Conservation (phyloP, 1,140 invertebrate genomes). For the Cydia strobilella region DNA sequence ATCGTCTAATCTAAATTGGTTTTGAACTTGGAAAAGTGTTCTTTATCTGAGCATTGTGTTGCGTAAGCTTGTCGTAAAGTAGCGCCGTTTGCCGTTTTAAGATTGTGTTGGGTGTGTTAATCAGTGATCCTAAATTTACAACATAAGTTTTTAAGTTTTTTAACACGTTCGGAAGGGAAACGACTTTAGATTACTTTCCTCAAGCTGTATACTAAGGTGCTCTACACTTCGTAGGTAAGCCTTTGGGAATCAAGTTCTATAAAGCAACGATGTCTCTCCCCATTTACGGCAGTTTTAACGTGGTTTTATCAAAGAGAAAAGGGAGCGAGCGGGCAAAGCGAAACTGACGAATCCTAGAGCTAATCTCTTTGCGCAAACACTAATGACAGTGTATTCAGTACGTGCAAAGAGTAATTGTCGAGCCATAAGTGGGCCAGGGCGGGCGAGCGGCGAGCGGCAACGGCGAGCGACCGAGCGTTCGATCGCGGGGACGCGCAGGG, state of each 20-base stretch:
- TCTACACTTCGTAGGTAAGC: not conserved
- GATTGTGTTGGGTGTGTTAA: not conserved
- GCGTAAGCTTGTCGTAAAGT: not conserved
- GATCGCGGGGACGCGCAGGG: slow-evolving; percentile 71
- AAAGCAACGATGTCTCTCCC: not conserved
- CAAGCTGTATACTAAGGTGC: too few species aligned
- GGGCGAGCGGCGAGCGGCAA: slow-evolving; percentile 37
- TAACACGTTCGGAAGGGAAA: not conserved
- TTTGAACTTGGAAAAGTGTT: not conserved
- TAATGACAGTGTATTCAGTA: slow-evolving; percentile 17
- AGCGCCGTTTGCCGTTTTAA: not conserved
- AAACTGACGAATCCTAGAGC: slow-evolving; percentile 1
- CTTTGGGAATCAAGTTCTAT: not conserved
- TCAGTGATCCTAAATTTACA: not conserved
- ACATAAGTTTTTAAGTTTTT: not conserved
- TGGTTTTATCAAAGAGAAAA: not conserved
- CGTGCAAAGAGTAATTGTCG: slow-evolving; percentile 53
- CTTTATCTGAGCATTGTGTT: slow-evolving; percentile 5
- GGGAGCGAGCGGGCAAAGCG: not conserved
- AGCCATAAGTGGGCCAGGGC: slow-evolving; percentile 51
- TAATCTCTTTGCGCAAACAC: slow-evolving; percentile 18
- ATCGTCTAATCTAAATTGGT: slow-evolving; percentile 5
- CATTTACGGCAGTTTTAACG: not conserved
- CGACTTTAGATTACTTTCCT: too few species aligned
- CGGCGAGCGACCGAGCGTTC: slow-evolving; percentile 49